Evolutionary conservation across 2,113 vertebrate genomes (phyloP).

Genomic region (Ammodytes dubius): DNA sequence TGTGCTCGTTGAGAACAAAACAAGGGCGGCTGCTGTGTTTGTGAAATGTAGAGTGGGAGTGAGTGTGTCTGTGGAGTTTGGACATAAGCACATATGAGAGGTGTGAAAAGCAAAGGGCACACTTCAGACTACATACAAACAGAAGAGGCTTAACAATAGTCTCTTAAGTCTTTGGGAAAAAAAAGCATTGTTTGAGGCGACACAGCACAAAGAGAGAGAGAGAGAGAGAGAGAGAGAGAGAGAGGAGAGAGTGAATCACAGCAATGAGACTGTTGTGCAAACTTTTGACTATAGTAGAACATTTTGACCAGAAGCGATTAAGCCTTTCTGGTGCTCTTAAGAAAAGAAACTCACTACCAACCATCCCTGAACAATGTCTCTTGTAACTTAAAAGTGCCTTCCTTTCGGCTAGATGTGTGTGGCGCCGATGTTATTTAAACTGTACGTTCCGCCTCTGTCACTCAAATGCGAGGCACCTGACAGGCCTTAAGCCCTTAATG

Average conservation of each 20-base stretch:
- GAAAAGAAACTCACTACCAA: conserved; percentile 31
- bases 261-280: background rate
- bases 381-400: background rate
- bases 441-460: conserved; percentile 43
- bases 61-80: conserved; percentile 43
- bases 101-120: conserved; percentile 14
- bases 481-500: conserved; percentile 75
- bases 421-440: conserved; percentile 43
- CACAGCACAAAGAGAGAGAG: conserved; percentile 1
- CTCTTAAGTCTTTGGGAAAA: conserved; percentile 15
- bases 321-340: conserved; percentile 5
- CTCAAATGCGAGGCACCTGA: conserved; percentile 56
- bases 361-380: conserved; percentile 10
- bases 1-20: conserved; percentile 30
- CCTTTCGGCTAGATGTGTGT: conserved; percentile 21
- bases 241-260: background rate
- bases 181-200: conserved; percentile 13
- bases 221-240: background rate
- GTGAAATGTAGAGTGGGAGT: conserved; percentile 54
- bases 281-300: conserved; percentile 2
- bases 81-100: conserved; percentile 21
- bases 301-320: conserved; percentile 14
- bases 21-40: conserved; percentile 41
- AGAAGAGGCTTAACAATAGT: conserved; percentile 13
- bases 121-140: conserved; percentile 51